Evolutionary conservation across 2,797 vertebrate genomes (phyloP), one percentile per base, ranked within the genome.

Genomic region (Coregonus ussuriensis): DNA sequence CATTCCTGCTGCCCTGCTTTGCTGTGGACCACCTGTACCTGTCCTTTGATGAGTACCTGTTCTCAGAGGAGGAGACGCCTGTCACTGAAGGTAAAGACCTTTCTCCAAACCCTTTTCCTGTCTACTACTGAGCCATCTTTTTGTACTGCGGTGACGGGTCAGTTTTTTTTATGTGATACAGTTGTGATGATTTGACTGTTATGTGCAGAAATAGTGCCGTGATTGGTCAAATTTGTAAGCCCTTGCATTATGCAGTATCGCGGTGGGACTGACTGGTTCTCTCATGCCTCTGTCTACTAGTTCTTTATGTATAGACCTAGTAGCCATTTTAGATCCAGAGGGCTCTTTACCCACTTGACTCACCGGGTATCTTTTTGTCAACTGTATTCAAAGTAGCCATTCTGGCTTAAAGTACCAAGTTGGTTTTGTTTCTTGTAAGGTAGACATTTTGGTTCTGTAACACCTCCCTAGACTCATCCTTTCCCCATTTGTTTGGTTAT

Each of bases 1-100:
- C 98, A 0, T 98, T 96, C 89, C 93, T 99, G 0, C 88, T 97
- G 81, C 97, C 98, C 1, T 98, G 96, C 80, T 95, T 95, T 18
- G 92, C 96, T 72, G 95, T 98, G 77, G 98, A 99, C 86, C 97
- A 98, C 71, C 89, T 99, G 35, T 98, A 98, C 88, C 94, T 98
- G 73, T 95, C 96, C 21, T 94, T 94, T 7, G 96, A 96, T 0
- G 96, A 97, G 79, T 94, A 95, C 81, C 91, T 98, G 75, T 82
- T 94, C 78, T 94, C 93, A 0, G 97, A 98, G 87, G 97, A 98
- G 1, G 97, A 98, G 0, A 95, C 95, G 11, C 91, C 94, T 41
- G 89, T 98, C 65, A 91, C 95, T 71, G 97, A 98, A 54, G 98
- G 97, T 98, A 68, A 82, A 77, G 70, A 52, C 13, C 6, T 65